These are phyloP conservation scores for Helleia helle DNA, from an alignment of 2,888 invertebrate genomes.

Conservation along the genomic window DNA sequence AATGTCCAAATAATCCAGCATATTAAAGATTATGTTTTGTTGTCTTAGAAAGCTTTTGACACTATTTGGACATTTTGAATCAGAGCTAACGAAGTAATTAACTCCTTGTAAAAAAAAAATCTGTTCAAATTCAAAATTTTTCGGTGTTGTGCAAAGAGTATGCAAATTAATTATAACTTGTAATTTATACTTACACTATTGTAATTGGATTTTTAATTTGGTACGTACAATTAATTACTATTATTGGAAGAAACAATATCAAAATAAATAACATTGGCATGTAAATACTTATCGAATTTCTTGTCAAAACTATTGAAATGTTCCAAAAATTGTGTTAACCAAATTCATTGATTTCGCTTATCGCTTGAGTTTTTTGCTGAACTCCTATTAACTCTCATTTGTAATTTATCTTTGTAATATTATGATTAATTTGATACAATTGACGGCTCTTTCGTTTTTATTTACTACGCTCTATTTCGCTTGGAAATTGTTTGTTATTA, in stretches of 20 bases:
- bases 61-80: background rate
- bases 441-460: background rate
- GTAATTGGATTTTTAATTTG: slow-evolving; percentile 17
- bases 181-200: slow-evolving; percentile 13
- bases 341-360: slow-evolving; percentile 17
- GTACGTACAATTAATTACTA: slow-evolving; percentile 15
- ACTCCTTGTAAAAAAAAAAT: too few relatives aligned
- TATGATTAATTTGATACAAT: slow-evolving; percentile 9
- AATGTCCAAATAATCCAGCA: background rate
- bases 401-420: slow-evolving; percentile 10
- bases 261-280: slow-evolving; percentile 7
- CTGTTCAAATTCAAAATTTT: slow-evolving; percentile 10
- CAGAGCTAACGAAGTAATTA: too few relatives aligned
- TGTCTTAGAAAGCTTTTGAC: background rate
- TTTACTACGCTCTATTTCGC: slow-evolving; percentile 36
- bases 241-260: background rate
- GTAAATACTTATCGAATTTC: background rate
- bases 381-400: background rate
- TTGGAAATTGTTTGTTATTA: slow-evolving; percentile 58
- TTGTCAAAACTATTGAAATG: slow-evolving; percentile 6
- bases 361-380: slow-evolving; percentile 18
- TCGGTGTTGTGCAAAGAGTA: slow-evolving; percentile 8
- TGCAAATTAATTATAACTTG: slow-evolving; percentile 16
- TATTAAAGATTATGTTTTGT: background rate
- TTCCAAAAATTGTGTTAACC: slow-evolving; percentile 7